Evolutionary conservation across 2,113 vertebrate genomes (phyloP).

Genomic region (Cricetomys ansorgei): DNA sequence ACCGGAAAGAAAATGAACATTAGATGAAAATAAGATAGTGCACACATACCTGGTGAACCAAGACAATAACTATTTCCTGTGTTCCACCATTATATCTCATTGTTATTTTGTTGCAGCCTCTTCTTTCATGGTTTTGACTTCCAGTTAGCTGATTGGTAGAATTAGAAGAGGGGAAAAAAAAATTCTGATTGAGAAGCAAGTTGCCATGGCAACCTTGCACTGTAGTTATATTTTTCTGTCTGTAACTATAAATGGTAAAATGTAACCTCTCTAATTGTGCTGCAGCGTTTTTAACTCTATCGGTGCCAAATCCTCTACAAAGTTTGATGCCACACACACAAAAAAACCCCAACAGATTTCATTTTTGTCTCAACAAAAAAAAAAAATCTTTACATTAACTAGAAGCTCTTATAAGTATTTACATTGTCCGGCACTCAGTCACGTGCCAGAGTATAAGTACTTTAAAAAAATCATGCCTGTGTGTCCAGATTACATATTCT

Average conservation of each 20-base stretch:
- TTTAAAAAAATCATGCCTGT: constrained; percentile 8
- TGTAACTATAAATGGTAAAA: constrained; percentile 86
- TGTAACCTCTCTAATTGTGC: constrained; percentile 72
- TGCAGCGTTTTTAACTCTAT: constrained; percentile 66
- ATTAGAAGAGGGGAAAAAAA: constrained; percentile 47
- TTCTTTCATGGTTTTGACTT: constrained; percentile 72
- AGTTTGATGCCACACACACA: neutral
- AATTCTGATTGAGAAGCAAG: constrained; percentile 81
- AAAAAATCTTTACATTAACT: constrained; percentile 20
- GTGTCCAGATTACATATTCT: constrained; percentile 4
- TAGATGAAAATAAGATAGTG: constrained; percentile 21
- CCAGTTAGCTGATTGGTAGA: constrained; percentile 71
- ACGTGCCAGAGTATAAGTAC: neutral
- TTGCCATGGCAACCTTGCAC: constrained; percentile 85
- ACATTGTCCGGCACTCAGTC: neutral
- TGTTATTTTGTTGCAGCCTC: constrained; percentile 73
- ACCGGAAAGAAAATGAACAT: neutral
- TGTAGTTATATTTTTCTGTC: constrained; percentile 82
- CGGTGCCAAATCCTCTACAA: constrained; percentile 35
- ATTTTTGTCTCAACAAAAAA: constrained; percentile 38
- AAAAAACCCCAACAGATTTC: neutral
- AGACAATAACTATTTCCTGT: neutral
- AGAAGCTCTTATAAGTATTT: constrained; percentile 30
- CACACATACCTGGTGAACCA: neutral
- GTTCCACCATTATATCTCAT: constrained; percentile 48